Conservation (phyloP, 2,113 vertebrate genomes). For the Oreochromis tanganicae region DNA sequence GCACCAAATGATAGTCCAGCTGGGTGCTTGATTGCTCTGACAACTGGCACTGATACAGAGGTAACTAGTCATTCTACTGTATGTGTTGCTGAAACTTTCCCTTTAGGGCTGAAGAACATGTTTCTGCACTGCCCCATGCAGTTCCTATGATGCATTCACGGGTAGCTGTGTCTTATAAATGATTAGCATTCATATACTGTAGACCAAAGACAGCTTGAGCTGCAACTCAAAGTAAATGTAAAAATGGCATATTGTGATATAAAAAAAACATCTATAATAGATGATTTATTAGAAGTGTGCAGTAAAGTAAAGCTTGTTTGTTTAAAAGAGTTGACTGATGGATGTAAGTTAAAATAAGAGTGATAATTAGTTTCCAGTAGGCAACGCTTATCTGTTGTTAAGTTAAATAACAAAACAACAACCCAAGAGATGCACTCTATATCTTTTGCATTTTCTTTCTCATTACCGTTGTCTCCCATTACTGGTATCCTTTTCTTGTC, state of each 20-base stretch:
- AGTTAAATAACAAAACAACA: not conserved
- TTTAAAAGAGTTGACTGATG: not conserved
- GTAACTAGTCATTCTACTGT: conserved; percentile 18
- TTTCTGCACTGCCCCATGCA: not conserved
- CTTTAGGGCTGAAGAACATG: not conserved
- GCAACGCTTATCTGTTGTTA: not conserved
- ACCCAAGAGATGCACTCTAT: not conserved
- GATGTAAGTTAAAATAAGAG: not conserved
- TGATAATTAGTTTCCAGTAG: not conserved
- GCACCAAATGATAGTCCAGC: conserved; percentile 66
- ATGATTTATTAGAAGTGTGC: not conserved
- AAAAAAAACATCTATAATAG: not conserved
- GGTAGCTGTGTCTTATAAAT: not conserved
- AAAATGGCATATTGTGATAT: not conserved
- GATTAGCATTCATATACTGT: not conserved
- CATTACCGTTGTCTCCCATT: not conserved
- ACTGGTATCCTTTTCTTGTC: not conserved
- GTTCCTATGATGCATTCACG: not conserved
- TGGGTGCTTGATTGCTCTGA: conserved; percentile 64
- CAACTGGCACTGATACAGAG: conserved; percentile 44
- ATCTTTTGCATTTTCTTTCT: not conserved
- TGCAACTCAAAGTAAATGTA: not conserved
- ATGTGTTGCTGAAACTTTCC: not conserved
- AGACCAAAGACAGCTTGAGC: not conserved
- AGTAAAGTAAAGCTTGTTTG: not conserved